Evolutionary conservation across 2,888 invertebrate species (phyloP).

Genomic region (Penaeus monodon): DNA sequence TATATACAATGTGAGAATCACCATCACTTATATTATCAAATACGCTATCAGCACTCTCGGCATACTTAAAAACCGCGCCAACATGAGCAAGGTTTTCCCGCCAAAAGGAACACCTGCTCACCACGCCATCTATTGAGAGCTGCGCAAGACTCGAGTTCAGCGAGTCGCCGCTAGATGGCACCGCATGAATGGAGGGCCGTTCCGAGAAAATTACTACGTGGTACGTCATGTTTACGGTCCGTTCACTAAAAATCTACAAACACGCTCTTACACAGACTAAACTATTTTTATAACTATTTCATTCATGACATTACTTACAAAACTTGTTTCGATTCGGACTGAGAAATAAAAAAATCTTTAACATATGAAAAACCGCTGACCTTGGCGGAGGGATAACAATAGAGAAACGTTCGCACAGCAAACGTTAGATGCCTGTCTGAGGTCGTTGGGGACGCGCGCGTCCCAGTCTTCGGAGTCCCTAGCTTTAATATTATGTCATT

Average conservation of each 20-base stretch:
- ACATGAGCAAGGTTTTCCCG: slow-evolving; percentile 46
- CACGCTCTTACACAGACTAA: too few relatives aligned
- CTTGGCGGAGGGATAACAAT: slow-evolving; percentile 56
- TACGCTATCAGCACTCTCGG: background rate
- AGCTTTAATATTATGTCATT: background rate
- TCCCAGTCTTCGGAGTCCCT: background rate
- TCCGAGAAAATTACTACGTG: slow-evolving; percentile 25
- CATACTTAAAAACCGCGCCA: slow-evolving; percentile 17
- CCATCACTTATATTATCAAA: too few relatives aligned
- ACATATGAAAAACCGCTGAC: slow-evolving; percentile 25
- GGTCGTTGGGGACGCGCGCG: slow-evolving; percentile 28
- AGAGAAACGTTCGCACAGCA: slow-evolving; percentile 38
- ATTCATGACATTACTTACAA: too few relatives aligned
- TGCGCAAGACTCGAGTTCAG: slow-evolving; percentile 46
- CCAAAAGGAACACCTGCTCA: slow-evolving; percentile 35
- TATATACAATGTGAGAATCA: too few relatives aligned
- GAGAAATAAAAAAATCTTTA: background rate
- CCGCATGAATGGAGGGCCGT: slow-evolving; percentile 47
- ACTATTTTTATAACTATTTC: too few relatives aligned
- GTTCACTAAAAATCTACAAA: background rate
- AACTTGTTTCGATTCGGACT: too few relatives aligned
- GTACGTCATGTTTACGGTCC: background rate
- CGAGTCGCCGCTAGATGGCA: slow-evolving; percentile 54
- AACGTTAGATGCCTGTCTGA: slow-evolving; percentile 23
- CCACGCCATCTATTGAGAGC: slow-evolving; percentile 56